Base-by-base conservation (phyloP, 2,888 invertebrate genomes). In the Apoderus coryli region DNA sequence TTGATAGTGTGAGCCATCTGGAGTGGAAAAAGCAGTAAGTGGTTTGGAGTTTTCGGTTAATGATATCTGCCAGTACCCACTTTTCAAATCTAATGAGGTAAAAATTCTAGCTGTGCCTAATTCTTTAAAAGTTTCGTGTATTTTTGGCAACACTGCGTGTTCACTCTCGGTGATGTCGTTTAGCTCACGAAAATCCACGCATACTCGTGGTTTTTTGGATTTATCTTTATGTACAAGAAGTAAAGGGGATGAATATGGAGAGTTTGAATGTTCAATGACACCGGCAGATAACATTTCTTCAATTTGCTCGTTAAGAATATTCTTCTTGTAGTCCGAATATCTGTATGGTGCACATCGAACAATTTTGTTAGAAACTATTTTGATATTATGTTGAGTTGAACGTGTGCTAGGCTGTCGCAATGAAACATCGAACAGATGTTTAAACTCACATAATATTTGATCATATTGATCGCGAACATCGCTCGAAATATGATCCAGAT, bases 31-130 rank as follows among this genome's bases (percentile, higher is more conserved):
- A 3, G 40, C 34, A 6, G 35, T 40, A 6, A 14, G 33, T 10
- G 29, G 15, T 14, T 32, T 40, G 1, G 24, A 26, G 2, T 11
- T 25, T 14, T 19, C 15, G 7, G 10, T 1, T 9, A 40, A 9
- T 2, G 40, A 34, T 5, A 40, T 28, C 19, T 40, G 33, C 36
- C 40, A 40, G 16, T 40, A 40, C 2, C 38, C 39, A 9, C 24
- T 24, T 13, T 25, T 26, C 1, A 40, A 24, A 10, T 40, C 40
- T 2, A 40, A 9, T 2, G 28, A 3, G 2, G 33, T 29, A 3
- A 39, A 38, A 1, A 39, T 14, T 13, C 15, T 15, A 5, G 38
- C 25, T 3, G 15, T 10, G 4, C 36, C 33, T 2, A 40, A 10
- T 10, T 28, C 34, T 27, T 36, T 36, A 2, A 39, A 4, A 4